A percentile compares a stretch with the other conserved stretches of the same genome.
Evolutionary conservation across 2,113 vertebrate species (phyloP).

Genomic region (Syrmaticus mikado): DNA sequence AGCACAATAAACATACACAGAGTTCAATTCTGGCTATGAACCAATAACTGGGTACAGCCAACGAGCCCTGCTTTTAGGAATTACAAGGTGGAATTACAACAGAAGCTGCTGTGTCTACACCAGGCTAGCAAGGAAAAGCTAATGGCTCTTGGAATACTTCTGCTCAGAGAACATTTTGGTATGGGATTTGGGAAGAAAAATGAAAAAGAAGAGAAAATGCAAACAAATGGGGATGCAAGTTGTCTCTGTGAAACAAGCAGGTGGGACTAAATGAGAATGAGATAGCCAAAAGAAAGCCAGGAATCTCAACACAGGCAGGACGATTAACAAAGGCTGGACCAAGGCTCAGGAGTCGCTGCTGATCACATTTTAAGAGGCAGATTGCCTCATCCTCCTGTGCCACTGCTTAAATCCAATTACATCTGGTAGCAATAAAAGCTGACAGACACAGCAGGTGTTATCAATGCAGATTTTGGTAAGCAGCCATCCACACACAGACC

Average conservation of each 20-base stretch:
- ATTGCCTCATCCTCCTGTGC: slow-evolving; percentile 11
- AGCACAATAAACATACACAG: slow-evolving; percentile 42
- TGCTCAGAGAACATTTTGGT: background rate
- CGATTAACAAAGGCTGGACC: background rate
- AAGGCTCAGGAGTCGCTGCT: background rate
- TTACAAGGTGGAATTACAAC: background rate
- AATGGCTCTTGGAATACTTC: background rate
- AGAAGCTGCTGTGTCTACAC: background rate
- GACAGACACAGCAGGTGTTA: slow-evolving; percentile 54
- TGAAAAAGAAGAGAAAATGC: background rate
- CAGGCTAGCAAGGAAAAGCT: background rate
- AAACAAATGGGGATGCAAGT: background rate
- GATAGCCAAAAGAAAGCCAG: background rate
- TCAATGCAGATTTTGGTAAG: background rate
- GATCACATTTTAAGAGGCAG: slow-evolving; percentile 11
- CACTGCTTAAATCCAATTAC: slow-evolving; percentile 16
- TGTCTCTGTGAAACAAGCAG: background rate
- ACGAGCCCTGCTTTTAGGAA: background rate
- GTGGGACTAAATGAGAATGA: background rate
- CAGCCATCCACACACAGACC: background rate
- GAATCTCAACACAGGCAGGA: background rate
- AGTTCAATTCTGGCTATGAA: slow-evolving; percentile 43
- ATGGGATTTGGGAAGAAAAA: background rate
- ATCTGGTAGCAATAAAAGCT: slow-evolving; percentile 50
- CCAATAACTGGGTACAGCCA: background rate